These are phyloP conservation scores for Mythimna albipuncta DNA, from an alignment of 2,888 invertebrate genomes.

Conservation along the genomic window DNA sequence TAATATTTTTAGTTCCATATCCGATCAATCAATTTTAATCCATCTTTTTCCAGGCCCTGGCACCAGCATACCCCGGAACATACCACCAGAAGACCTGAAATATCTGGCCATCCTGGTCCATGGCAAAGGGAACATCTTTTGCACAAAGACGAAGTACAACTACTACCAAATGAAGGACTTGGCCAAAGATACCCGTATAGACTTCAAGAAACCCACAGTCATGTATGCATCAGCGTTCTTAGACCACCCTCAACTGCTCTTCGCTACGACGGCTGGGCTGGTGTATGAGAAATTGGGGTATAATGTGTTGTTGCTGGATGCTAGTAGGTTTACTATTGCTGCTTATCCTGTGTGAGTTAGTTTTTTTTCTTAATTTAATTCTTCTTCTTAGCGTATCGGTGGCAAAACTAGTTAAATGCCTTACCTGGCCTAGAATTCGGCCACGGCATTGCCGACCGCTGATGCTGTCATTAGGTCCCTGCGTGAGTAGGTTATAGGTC, in stretches of 20 bases:
- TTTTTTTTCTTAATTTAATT: no score
- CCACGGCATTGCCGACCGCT: no score
- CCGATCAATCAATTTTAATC: no score
- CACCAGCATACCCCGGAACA: slow-evolving; percentile 68
- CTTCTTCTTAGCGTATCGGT: no score
- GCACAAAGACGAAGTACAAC: slow-evolving; percentile 70
- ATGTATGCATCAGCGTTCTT: slow-evolving; percentile 79
- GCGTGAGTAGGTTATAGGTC: no score
- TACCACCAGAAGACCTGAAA: slow-evolving; percentile 73
- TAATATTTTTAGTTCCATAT: no score
- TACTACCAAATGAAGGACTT: slow-evolving; percentile 76
- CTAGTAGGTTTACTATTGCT: slow-evolving; percentile 73
- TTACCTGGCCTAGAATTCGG: no score
- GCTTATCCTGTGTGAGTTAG: slow-evolving; percentile 79
- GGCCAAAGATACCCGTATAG: slow-evolving; percentile 68
- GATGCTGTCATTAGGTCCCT: no score
- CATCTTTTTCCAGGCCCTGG: slow-evolving; percentile 77
- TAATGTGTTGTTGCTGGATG: slow-evolving; percentile 76
- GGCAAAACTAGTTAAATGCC: no score
- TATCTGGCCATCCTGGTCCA: slow-evolving; percentile 71
- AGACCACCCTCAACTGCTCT: slow-evolving; percentile 73
- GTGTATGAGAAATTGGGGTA: slow-evolving; percentile 75
- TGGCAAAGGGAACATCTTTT: slow-evolving; percentile 55
- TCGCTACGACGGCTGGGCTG: slow-evolving; percentile 63
- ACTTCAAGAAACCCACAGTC: slow-evolving; percentile 74